A percentile compares a stretch with the other conserved stretches of the same genome.
phyloP scores from a whole-genome alignment of 2,113 vertebrate species.

The Corythornis vintsioides region DNA sequence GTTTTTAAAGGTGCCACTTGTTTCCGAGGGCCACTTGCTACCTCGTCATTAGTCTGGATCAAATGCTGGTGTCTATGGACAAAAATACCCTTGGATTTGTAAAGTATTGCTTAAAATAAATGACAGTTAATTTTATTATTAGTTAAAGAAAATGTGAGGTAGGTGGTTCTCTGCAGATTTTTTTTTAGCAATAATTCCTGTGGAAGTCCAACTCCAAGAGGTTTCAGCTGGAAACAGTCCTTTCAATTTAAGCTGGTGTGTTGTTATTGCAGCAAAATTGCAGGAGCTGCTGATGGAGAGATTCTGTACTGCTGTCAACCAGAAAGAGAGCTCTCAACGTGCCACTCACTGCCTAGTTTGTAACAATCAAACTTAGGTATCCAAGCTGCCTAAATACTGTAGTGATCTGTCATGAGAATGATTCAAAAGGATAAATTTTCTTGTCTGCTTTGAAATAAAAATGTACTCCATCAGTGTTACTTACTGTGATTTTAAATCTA shows the following conservation, averaged over 20 bases:
- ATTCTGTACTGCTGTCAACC: neutral
- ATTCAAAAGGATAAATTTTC: neutral
- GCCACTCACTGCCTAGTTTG: neutral
- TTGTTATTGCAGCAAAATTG: neutral
- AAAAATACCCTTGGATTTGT: neutral
- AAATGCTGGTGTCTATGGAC: neutral
- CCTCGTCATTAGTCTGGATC: neutral
- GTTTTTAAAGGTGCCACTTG: neutral
- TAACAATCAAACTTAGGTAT: neutral
- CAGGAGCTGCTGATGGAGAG: neutral
- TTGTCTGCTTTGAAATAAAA: neutral
- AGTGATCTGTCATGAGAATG: neutral
- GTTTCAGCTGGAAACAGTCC: neutral
- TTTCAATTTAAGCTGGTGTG: neutral
- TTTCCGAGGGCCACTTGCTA: neutral
- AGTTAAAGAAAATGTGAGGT: neutral
- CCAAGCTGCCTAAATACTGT: neutral
- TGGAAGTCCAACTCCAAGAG: neutral
- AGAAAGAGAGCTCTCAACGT: neutral
- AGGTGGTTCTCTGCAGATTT: neutral
- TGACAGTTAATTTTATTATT: neutral
- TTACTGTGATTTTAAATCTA: neutral
- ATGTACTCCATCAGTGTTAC: neutral
- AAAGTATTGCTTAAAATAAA: neutral
- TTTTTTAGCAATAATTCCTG: neutral